Evolutionary conservation across 2,888 invertebrate species (phyloP).

Genomic region (Chydorus sphaericus): DNA sequence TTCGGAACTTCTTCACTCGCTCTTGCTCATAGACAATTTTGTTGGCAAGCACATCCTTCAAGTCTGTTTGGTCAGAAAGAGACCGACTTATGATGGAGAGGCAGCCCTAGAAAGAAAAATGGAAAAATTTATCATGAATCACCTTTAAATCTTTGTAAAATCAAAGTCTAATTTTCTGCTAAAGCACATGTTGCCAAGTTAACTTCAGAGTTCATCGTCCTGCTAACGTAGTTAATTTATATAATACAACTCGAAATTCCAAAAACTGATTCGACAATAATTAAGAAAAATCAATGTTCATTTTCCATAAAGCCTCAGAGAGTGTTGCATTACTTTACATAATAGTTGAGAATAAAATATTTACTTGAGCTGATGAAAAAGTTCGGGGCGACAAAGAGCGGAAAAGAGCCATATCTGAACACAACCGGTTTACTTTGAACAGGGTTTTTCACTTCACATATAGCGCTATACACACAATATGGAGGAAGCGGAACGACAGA

Average conservation of each 20-base stretch:
- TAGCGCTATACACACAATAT: too few relatives aligned
- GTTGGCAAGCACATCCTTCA: constrained; percentile 72
- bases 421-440: too few relatives aligned
- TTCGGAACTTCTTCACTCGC: constrained; percentile 79
- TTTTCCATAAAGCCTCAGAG: background rate
- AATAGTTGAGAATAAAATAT: background rate
- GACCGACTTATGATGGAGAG: background rate
- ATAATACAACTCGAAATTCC: background rate
- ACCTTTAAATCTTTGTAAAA: background rate
- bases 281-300: background rate
- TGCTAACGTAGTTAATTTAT: background rate
- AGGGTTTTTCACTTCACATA: too few relatives aligned
- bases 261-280: background rate
- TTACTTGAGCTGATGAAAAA: background rate
- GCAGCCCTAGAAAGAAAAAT: background rate
- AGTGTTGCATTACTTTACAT: background rate
- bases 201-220: background rate
- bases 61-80: constrained; percentile 46
- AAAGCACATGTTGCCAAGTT: too few relatives aligned
- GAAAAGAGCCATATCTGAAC: background rate
- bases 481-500: too few relatives aligned
- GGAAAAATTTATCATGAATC: background rate
- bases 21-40: constrained; percentile 89
- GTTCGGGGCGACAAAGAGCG: background rate
- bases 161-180: too few relatives aligned